These are phyloP conservation scores for Rhinoptilus africanus DNA, from an alignment of 2,113 vertebrate genomes.

Conservation along the genomic window DNA sequence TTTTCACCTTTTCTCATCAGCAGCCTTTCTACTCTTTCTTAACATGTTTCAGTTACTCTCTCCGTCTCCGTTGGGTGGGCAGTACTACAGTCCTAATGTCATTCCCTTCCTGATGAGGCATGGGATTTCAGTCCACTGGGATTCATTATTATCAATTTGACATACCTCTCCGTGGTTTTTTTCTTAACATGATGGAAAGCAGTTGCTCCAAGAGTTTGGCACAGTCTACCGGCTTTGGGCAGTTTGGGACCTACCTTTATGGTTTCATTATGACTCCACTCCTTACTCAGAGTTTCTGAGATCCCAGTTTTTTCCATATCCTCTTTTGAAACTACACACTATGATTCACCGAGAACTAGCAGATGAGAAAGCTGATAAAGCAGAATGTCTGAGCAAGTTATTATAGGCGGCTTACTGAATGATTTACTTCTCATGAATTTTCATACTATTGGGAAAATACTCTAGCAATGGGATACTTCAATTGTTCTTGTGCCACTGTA, in stretches of 20 bases:
- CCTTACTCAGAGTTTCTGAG: background rate
- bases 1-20: background rate
- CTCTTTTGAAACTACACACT: background rate
- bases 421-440: background rate
- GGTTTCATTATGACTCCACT: background rate
- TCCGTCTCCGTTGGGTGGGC: accelerated
- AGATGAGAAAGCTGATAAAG: background rate
- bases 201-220: background rate
- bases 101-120: background rate
- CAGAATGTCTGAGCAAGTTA: background rate
- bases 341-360: background rate
- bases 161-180: background rate
- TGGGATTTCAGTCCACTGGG: background rate
- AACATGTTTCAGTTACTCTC: background rate
- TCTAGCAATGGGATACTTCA: background rate
- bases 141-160: background rate
- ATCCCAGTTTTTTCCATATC: background rate
- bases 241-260: background rate
- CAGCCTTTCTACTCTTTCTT: background rate
- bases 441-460: background rate
- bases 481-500: background rate
- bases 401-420: background rate
- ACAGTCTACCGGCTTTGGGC: background rate
- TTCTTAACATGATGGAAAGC: background rate
- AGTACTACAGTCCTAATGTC: background rate